phyloP scores from a whole-genome alignment of 2,797 vertebrate species.

The Gallinago stenura region DNA sequence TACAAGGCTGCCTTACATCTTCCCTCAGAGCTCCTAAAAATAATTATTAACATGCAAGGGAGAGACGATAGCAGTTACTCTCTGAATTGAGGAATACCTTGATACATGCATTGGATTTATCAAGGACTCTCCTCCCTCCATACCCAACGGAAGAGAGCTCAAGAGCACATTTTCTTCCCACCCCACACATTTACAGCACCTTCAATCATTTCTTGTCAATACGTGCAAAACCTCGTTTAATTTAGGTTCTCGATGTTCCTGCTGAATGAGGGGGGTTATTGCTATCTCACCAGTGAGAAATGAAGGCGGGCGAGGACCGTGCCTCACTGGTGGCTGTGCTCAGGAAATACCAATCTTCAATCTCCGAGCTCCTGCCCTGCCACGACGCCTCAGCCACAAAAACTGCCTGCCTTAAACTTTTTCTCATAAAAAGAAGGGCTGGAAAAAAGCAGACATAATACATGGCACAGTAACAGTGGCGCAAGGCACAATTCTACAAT shows the following conservation, averaged over 20 bases:
- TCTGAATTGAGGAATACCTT: neutral
- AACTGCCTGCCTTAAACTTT: neutral
- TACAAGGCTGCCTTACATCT: constrained; percentile 17
- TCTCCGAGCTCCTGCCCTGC: neutral
- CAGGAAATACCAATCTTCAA: neutral
- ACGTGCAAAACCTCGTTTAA: neutral
- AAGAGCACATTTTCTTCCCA: neutral
- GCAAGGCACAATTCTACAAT: neutral
- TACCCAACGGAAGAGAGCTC: neutral
- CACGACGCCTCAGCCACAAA: fast-evolving
- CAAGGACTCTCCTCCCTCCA: neutral
- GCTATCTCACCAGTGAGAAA: neutral
- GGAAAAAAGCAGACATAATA: neutral
- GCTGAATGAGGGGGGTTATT: neutral
- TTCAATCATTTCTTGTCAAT: neutral
- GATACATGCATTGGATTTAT: neutral
- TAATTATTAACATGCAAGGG: constrained; percentile 33
- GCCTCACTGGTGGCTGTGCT: neutral
- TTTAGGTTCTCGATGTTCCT: neutral
- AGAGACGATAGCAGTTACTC: neutral
- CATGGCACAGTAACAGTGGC: neutral
- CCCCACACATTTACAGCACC: neutral
- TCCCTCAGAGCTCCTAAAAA: constrained; percentile 44
- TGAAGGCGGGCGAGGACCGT: neutral
- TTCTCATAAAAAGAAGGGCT: neutral